Evolutionary conservation across 2,888 invertebrate genomes (phyloP).

Genomic region (Morpho helenor): DNA sequence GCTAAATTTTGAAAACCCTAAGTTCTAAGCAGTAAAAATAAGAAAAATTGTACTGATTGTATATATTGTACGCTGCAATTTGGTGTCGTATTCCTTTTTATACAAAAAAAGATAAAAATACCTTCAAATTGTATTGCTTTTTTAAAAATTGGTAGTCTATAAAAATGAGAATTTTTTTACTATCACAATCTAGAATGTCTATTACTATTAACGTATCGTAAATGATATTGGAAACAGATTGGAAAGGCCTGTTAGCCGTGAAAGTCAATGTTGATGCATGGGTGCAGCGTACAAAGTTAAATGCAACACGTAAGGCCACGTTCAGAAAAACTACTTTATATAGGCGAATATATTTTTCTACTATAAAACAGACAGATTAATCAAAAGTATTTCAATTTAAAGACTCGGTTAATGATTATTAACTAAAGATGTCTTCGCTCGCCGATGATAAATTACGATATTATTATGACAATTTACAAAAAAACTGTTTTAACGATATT

Average conservation of each 20-base stretch:
- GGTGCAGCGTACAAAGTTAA: conserved; percentile 40
- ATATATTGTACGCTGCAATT: no score
- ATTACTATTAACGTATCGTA: conserved; percentile 15
- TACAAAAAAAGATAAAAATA: background rate
- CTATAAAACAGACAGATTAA: background rate
- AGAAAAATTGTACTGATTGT: no score
- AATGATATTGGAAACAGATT: conserved; percentile 18
- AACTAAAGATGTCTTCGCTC: no score
- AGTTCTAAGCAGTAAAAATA: no score
- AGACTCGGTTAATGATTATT: no score
- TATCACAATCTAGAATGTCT: conserved; percentile 9
- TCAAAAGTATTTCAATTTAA: no score
- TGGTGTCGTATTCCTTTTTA: background rate
- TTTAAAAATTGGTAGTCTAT: background rate
- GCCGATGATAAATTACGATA: no score
- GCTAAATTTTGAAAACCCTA: background rate
- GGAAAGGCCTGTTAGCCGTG: conserved; percentile 46
- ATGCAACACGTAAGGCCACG: conserved; percentile 7
- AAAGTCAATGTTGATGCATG: conserved; percentile 69
- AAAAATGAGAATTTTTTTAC: conserved; percentile 10
- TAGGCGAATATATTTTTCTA: background rate
- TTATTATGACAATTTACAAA: no score
- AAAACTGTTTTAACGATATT: no score
- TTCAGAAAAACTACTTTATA: background rate
- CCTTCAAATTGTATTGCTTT: no score